Evolutionary conservation across 2,888 invertebrate genomes (phyloP).

Genomic region (Mythimna impura): DNA sequence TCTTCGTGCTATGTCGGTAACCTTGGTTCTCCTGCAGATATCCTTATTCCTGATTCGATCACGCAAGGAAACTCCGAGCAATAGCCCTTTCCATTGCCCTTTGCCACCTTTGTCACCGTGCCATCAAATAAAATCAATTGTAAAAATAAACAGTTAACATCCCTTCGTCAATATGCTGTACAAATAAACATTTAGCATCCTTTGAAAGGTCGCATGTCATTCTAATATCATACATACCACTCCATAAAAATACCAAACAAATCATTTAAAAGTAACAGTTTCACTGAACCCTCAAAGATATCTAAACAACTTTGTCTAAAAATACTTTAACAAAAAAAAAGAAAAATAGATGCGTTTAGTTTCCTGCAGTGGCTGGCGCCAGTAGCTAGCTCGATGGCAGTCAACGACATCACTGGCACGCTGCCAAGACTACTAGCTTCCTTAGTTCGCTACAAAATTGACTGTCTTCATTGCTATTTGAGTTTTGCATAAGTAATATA

Average conservation of each 20-base stretch:
- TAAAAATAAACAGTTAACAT: no score
- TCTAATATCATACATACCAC: conserved; percentile 3
- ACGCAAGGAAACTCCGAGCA: no score
- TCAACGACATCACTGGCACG: conserved; percentile 63
- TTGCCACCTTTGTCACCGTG: no score
- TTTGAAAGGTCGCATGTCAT: conserved; percentile 16
- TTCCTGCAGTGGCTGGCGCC: conserved; percentile 58
- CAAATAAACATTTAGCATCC: not conserved
- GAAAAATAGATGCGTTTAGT: conserved; percentile 49
- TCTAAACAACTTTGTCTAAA: conserved; percentile 42
- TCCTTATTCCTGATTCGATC: no score
- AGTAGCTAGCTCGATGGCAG: conserved; percentile 36
- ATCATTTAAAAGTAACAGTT: conserved; percentile 13
- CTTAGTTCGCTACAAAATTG: conserved; percentile 44
- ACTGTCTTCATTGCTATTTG: conserved; percentile 14
- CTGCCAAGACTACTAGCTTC: conserved; percentile 56
- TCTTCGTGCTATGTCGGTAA: no score
- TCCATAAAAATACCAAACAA: conserved; percentile 23
- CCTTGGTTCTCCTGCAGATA: no score
- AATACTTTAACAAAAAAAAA: conserved; percentile 40
- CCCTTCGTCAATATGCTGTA: not conserved
- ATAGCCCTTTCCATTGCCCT: no score
- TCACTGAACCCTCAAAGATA: conserved; percentile 22
- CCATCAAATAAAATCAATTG: no score
- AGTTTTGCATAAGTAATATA: not conserved